These are phyloP conservation scores for Anthrax anthrax DNA, from an alignment of 2,888 invertebrate genomes.

Conservation along the genomic window DNA sequence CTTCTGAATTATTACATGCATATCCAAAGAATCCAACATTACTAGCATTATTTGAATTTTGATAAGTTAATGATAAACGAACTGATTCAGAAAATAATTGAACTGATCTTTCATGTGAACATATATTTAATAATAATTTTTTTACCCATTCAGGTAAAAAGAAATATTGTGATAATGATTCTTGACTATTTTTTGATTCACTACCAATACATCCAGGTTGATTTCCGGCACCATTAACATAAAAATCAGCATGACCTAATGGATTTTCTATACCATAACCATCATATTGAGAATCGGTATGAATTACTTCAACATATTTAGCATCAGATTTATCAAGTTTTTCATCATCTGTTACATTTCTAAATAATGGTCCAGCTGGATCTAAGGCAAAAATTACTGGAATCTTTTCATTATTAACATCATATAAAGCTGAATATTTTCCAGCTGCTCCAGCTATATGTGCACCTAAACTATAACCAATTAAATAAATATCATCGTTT, in stretches of 20 bases:
- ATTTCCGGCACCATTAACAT: slow-evolving; percentile 39
- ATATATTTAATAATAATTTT: slow-evolving; percentile 15
- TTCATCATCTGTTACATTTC: slow-evolving; percentile 14
- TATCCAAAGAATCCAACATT: not conserved
- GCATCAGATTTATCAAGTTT: slow-evolving; percentile 23
- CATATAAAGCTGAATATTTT: slow-evolving; percentile 35
- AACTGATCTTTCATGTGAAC: slow-evolving; percentile 34
- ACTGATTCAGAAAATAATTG: slow-evolving; percentile 35
- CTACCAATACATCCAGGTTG: slow-evolving; percentile 36
- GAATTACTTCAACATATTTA: slow-evolving; percentile 26
- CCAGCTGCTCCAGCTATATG: slow-evolving; percentile 43
- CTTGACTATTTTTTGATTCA: not conserved
- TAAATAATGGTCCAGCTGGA: slow-evolving; percentile 17
- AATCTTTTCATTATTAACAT: slow-evolving; percentile 32
- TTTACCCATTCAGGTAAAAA: no score
- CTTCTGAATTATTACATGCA: not conserved
- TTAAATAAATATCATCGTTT: slow-evolving; percentile 36
- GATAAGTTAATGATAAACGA: not conserved
- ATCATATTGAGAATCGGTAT: slow-evolving; percentile 24
- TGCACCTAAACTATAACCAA: slow-evolving; percentile 45
- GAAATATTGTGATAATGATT: no score
- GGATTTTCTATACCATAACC: slow-evolving; percentile 23
- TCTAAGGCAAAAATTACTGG: slow-evolving; percentile 36
- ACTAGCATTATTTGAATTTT: no score
- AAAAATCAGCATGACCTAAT: slow-evolving; percentile 36